Percentiles rank a stretch among this genome's conserved stretches.
phyloP scores from a whole-genome alignment of 2,797 vertebrate genomes.

The Mus spretus region DNA sequence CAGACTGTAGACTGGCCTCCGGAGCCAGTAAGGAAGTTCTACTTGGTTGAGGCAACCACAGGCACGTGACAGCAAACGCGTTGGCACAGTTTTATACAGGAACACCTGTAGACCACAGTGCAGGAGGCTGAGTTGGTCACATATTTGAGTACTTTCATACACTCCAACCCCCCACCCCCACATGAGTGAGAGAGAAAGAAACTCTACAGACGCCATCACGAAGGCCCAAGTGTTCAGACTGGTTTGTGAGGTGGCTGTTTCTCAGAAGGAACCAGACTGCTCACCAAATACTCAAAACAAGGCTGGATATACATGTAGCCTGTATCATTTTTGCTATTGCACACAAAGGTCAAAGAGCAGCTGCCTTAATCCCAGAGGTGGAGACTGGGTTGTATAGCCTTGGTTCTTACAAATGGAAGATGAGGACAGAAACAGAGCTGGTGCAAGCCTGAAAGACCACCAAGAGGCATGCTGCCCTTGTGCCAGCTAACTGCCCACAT shows the following conservation, averaged over 20 bases:
- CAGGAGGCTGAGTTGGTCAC: background rate
- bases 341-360: background rate
- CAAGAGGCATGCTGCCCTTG: too few relatives aligned
- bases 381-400: too few relatives aligned
- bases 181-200: background rate
- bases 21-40: constrained; percentile 96
- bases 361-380: too few relatives aligned
- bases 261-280: constrained; percentile 77
- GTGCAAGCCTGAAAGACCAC: too few relatives aligned
- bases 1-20: constrained; percentile 95
- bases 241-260: constrained; percentile 67
- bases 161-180: background rate
- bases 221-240: background rate
- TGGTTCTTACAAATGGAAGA: too few relatives aligned
- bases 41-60: constrained; percentile 98
- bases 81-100: constrained; percentile 96
- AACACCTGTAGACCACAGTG: constrained; percentile 91
- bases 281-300: background rate
- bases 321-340: background rate
- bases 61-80: constrained; percentile 94
- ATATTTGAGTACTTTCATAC: background rate
- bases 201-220: background rate
- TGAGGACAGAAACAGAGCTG: too few relatives aligned
- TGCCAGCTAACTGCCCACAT: too few relatives aligned
- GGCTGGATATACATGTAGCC: background rate